These are phyloP conservation scores for Bradypus variegatus DNA, from an alignment of 2,797 vertebrate genomes.

Conservation along the genomic window DNA sequence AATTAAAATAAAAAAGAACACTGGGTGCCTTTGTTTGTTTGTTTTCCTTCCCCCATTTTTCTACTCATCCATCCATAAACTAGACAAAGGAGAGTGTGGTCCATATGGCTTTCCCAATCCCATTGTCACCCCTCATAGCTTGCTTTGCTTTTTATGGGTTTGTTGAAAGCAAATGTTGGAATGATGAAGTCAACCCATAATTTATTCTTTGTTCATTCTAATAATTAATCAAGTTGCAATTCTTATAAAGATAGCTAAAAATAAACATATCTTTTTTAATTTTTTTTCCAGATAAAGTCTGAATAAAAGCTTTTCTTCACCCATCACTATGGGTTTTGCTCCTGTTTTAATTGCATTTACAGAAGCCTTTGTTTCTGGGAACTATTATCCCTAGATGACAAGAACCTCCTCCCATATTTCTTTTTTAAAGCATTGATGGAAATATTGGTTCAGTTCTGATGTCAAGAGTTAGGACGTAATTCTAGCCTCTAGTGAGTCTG, in stretches of 20 bases:
- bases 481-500: neutral
- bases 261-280: neutral
- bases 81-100: too few species aligned
- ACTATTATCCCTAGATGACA: neutral
- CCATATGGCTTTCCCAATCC: too few species aligned
- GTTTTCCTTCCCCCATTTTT: too few species aligned
- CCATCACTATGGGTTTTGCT: neutral
- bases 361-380: neutral
- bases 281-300: neutral
- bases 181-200: neutral
- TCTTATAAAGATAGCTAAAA: slow-evolving; percentile 5
- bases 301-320: neutral
- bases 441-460: neutral
- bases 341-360: neutral
- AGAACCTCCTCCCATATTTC: neutral
- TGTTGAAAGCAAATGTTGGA: neutral
- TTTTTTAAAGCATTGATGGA: neutral
- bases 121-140: too few species aligned
- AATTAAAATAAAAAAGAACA: too few species aligned
- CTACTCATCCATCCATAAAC: too few species aligned
- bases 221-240: neutral
- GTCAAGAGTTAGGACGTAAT: neutral
- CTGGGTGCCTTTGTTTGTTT: too few species aligned
- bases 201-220: slow-evolving; percentile 5
- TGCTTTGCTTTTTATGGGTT: neutral